These are phyloP conservation scores for Mormyrus proboscirostris DNA, from an alignment of 2,797 vertebrate genomes.

Conservation along the genomic window DNA sequence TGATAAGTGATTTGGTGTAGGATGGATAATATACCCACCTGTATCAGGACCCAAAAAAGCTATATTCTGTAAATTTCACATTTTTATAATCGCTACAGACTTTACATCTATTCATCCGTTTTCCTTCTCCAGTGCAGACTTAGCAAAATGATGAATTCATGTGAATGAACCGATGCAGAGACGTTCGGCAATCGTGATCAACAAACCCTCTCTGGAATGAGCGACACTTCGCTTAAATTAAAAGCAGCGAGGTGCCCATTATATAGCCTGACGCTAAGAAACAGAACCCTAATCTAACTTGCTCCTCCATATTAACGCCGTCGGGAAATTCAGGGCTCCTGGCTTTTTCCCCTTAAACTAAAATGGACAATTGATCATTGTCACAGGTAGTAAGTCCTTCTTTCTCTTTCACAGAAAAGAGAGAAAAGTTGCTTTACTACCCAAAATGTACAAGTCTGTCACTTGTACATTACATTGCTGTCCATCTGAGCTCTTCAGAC, in stretches of 20 bases:
- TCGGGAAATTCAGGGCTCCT: constrained; percentile 24
- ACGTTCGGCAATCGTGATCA: constrained; percentile 63
- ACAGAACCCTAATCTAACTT: constrained; percentile 16
- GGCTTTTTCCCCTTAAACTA: constrained; percentile 13
- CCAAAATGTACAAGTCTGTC: constrained; percentile 24
- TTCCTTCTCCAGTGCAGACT: neutral
- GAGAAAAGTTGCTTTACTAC: constrained; percentile 25
- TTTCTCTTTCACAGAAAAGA: constrained; percentile 23
- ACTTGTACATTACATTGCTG: constrained; percentile 15
- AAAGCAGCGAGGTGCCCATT: constrained; percentile 3
- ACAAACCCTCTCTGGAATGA: constrained; percentile 51
- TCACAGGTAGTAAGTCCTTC: constrained; percentile 20
- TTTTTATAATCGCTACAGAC: neutral
- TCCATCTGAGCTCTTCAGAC: constrained; percentile 37
- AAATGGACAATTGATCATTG: constrained; percentile 31
- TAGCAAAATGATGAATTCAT: constrained; percentile 34
- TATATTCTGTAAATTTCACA: neutral
- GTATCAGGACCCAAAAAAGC: neutral
- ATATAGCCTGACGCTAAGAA: constrained; percentile 6
- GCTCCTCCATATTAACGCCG: constrained; percentile 9
- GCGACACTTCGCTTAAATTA: constrained; percentile 24
- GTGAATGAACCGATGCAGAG: constrained; percentile 46
- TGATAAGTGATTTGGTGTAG: constrained; percentile 21
- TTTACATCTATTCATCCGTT: neutral
- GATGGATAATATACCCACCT: constrained; percentile 4